Percentiles rank a stretch among this genome's conserved stretches.
phyloP scores from a whole-genome alignment of 2,888 invertebrate genomes.

The Philereme transversata region DNA sequence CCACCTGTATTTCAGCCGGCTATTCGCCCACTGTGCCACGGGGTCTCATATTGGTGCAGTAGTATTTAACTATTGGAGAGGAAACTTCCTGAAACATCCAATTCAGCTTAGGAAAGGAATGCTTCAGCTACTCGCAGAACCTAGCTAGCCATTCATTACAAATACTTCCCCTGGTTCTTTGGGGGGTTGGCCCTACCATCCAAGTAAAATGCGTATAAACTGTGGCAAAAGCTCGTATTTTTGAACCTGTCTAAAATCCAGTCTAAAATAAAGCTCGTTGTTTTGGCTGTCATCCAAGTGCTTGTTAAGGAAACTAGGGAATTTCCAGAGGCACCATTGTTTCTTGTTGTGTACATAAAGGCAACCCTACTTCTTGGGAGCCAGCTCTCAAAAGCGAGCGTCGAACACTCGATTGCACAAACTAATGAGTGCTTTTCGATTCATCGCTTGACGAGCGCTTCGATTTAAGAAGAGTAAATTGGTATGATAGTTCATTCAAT shows the following conservation, averaged over 20 bases:
- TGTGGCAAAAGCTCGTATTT: slow-evolving; percentile 22
- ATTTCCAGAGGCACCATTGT: slow-evolving; percentile 63
- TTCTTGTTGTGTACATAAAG: slow-evolving; percentile 64
- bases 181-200: background rate
- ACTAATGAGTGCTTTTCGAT: slow-evolving; percentile 41
- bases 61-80: background rate
- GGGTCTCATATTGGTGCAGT: too few species aligned
- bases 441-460: slow-evolving; percentile 37
- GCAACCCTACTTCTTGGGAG: slow-evolving; percentile 46
- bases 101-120: slow-evolving; percentile 2
- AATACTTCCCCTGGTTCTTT: background rate
- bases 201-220: slow-evolving; percentile 9
- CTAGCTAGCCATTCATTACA: slow-evolving; percentile 8
- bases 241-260: slow-evolving; percentile 41
- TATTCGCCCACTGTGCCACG: too few species aligned
- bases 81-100: slow-evolving; percentile 6
- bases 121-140: background rate
- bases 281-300: slow-evolving; percentile 75
- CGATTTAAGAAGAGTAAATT: slow-evolving; percentile 34
- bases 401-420: slow-evolving; percentile 35
- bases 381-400: slow-evolving; percentile 23
- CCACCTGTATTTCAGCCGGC: too few species aligned
- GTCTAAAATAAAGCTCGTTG: slow-evolving; percentile 61
- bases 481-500: slow-evolving; percentile 25
- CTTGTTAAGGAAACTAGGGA: slow-evolving; percentile 77